Percentiles rank a stretch among this genome's conserved stretches.
Conservation (phyloP, 1,140 invertebrate species). For the Phthorimaea operculella region DNA sequence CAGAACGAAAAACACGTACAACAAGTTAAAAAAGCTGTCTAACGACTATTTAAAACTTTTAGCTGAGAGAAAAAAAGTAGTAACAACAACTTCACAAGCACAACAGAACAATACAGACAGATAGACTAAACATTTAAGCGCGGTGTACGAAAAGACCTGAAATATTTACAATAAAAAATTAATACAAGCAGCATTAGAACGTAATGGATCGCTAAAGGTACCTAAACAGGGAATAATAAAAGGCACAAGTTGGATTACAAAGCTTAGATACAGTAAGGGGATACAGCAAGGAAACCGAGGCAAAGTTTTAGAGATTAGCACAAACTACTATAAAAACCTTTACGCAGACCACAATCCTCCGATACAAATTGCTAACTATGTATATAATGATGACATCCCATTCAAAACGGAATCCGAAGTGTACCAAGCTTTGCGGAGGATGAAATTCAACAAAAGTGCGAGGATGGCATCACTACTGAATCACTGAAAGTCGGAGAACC, state of each 20-base stretch:
- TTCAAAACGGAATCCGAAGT: neutral
- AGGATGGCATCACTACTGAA: conserved; percentile 6
- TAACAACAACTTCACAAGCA: neutral
- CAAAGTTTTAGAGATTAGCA: neutral
- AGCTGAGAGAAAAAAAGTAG: neutral
- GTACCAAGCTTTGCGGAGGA: neutral
- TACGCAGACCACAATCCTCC: neutral
- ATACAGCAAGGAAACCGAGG: neutral
- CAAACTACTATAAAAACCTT: conserved; percentile 1
- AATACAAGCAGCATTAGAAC: neutral
- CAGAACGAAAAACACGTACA: neutral
- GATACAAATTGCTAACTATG: neutral
- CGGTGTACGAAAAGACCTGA: neutral
- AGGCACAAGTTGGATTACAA: conserved; percentile 2
- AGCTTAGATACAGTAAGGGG: neutral
- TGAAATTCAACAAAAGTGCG: neutral
- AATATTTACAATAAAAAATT: conserved; percentile 3
- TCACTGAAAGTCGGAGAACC: neutral
- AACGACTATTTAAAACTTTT: neutral
- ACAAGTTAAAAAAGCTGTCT: neutral
- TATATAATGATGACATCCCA: neutral
- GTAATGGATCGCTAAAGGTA: neutral
- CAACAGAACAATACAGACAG: neutral
- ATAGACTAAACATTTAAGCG: conserved; percentile 7
- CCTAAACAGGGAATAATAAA: neutral